Percentiles rank a stretch among this genome's conserved stretches.
These are phyloP conservation scores for Apis cerana DNA, from an alignment of 1,140 invertebrate genomes.

Conservation along the genomic window DNA sequence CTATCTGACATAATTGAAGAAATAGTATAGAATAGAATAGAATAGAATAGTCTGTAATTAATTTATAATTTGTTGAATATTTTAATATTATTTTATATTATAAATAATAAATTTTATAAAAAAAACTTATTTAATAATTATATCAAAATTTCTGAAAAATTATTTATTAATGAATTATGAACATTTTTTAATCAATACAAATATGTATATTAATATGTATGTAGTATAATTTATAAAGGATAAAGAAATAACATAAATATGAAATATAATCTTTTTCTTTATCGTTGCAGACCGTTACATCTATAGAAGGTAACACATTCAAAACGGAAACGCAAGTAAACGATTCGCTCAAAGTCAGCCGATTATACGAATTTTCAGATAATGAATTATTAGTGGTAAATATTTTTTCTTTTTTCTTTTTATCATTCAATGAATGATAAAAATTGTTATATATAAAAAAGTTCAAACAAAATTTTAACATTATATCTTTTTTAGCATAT, in stretches of 20 bases:
- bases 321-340: slow-evolving; percentile 69
- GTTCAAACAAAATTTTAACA: background rate
- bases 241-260: too few relatives aligned
- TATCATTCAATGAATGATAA: too few relatives aligned
- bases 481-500: slow-evolving; percentile 67
- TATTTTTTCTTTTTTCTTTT: slow-evolving; percentile 22
- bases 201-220: too few relatives aligned
- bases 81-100: too few relatives aligned
- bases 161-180: too few relatives aligned
- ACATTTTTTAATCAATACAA: background rate
- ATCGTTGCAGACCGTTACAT: slow-evolving; percentile 74
- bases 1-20: too few relatives aligned
- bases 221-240: background rate
- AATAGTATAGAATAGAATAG: too few relatives aligned
- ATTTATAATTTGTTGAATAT: too few relatives aligned
- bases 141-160: too few relatives aligned
- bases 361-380: slow-evolving; percentile 75
- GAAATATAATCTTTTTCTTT: background rate
- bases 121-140: too few relatives aligned
- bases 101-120: too few relatives aligned
- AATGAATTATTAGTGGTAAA: slow-evolving; percentile 75
- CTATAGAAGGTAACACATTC: slow-evolving; percentile 73
- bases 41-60: too few relatives aligned
- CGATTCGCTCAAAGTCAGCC: slow-evolving; percentile 65
- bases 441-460: slow-evolving; percentile 45